Evolutionary conservation across 2,888 invertebrate genomes (phyloP), one percentile per base, ranked within the genome.

Genomic region (Acleris literana): DNA sequence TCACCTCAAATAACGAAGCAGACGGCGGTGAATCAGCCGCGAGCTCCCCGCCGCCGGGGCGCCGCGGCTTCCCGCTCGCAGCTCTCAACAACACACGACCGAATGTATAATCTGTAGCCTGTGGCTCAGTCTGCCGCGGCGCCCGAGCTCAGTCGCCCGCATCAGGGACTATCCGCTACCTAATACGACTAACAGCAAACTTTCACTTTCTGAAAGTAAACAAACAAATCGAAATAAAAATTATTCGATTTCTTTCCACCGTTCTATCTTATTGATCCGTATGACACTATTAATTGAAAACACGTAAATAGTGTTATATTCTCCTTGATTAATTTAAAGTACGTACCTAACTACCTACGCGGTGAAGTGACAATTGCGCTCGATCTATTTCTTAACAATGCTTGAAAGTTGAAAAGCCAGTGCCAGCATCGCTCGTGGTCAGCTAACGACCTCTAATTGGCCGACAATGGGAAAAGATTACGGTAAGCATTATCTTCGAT

Each of bases 391-490:
- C 33, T 62, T 56, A 66, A 66, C 61, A 66, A 66, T 66, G 66
- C 39, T 52, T 18, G 61, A 66, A 57, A 66, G 61, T 66, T 66
- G 61, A 66, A 66, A 57, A 29, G 49, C 43, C 16, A 62, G 61
- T 53, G 51, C 20, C 33, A 29, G 44, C 54, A 44, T 44, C 39
- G 61, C 57, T 57, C 33, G 51, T 25, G 9, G 33, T 62, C 56
- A 61, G 25, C 49, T 44, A 39, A 44, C 65, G 55, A 61, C 56
- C 52, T 61, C 46, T 61, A 64, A 68, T 64, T 62, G 56, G 25
- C 59, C 54, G 64, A 75, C 53, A 64, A 89, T 89, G 89, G 85
- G 83, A 63, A 88, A 88, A 77, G 85, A 86, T 74, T 88, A 85
- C 70, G 89, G 89, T 89, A 74, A 80, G 85, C 4, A 16, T 43